Percentiles rank a stretch among this genome's conserved stretches.
These are phyloP conservation scores for Mylabris sibirica DNA, from an alignment of 2,888 invertebrate genomes.

Conservation along the genomic window DNA sequence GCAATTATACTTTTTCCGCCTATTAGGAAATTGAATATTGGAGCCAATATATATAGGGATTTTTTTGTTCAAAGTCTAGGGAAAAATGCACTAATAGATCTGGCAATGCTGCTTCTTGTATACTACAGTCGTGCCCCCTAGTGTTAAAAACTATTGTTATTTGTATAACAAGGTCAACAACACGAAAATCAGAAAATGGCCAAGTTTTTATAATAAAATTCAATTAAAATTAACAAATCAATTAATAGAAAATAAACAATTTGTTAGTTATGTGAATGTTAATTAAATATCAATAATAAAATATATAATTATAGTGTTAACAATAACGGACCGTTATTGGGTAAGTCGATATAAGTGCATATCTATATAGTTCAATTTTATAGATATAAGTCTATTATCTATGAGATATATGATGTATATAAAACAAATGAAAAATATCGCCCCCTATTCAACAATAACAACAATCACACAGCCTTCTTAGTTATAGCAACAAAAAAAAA, in stretches of 20 bases:
- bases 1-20: too few species aligned
- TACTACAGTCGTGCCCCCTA: neutral
- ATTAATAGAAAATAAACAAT: conserved; percentile 37
- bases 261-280: conserved; percentile 42
- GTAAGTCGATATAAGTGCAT: neutral
- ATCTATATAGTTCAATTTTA: conserved; percentile 8
- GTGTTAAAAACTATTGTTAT: conserved; percentile 21
- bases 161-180: conserved; percentile 62
- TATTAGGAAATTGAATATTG: too few species aligned
- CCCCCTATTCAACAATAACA: conserved; percentile 13
- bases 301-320: neutral
- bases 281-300: neutral
- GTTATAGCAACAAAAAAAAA: neutral
- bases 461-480: neutral
- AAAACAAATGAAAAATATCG: conserved; percentile 8
- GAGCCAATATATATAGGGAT: too few species aligned
- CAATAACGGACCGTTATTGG: neutral
- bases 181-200: conserved; percentile 50
- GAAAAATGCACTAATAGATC: too few species aligned
- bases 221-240: conserved; percentile 22
- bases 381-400: too few species aligned
- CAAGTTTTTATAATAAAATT: conserved; percentile 34
- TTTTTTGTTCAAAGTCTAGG: too few species aligned
- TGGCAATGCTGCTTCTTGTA: neutral
- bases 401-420: conserved; percentile 18